Base-by-base conservation (phyloP, 2,113 vertebrate genomes). In the Odocoileus virginianus region DNA sequence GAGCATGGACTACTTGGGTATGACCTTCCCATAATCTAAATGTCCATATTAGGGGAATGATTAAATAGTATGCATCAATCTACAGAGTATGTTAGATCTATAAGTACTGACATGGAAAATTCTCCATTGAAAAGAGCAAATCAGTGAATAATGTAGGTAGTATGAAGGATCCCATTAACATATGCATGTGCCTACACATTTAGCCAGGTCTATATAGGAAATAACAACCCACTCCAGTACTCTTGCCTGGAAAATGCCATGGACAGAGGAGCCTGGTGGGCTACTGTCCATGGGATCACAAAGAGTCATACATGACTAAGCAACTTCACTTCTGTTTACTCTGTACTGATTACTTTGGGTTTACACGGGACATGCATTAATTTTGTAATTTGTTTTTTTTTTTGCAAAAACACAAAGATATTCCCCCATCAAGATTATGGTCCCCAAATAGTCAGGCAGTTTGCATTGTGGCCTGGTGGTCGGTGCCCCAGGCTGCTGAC, bases 401-500 rank as follows among this genome's bases (percentile, higher is more conserved):
- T 16, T 58, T 30, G 43, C 10, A 36, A 64, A 94, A 81, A 25
- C 28, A 86, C 45, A 27, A 90, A 83, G 25, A 17, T 61, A 58
- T 19, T 89, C 78, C 40, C 58, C 94, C 47, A 91, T 88, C 55
- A 87, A 76, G 43, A 95, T 92, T 47, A 94, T 33, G 27, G 17
- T 84, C 33, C 9, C 7, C 30, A 25, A 57, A 15, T 11, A 71
- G 12, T 17, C 27, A 61, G 12, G 25, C 88, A 94, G 28, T 89
- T 85, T 74, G 47, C 54, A 64, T 0, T 28, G 10, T 55, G 47
- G 57, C 91, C n/a, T 86, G 88, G 91, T 2, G 8, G n/a, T 36
- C 16, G 30, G 7, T 33, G 25, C 7, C 50, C 78, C 45, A 74
- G 76, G 25, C n/a, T 47, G 55, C 27, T 58, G 21, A 55, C 15